Evolutionary conservation across 1,140 invertebrate species (phyloP).

Genomic region (Heterodera carotae): DNA sequence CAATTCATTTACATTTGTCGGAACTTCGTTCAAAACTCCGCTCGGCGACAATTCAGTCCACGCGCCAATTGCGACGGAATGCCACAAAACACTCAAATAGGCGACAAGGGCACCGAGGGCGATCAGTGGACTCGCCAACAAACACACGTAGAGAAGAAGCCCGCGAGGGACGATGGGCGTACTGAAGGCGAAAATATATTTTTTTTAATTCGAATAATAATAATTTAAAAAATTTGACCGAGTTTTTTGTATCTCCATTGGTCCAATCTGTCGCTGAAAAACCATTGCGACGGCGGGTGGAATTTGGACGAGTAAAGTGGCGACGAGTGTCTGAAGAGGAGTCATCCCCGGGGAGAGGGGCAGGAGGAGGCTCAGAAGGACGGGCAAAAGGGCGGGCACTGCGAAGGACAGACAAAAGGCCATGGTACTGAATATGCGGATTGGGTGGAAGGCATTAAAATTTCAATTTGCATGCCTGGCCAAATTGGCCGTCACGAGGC

Average conservation of each 20-base stretch:
- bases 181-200: neutral
- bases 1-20: neutral
- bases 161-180: slow-evolving; percentile 34
- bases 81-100: slow-evolving; percentile 33
- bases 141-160: slow-evolving; percentile 42
- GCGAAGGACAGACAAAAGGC: slow-evolving; percentile 61
- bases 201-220: neutral
- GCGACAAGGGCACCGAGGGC: slow-evolving; percentile 42
- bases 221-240: neutral
- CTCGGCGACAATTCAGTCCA: neutral
- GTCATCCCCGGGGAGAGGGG: slow-evolving; percentile 64
- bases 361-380: slow-evolving; percentile 59
- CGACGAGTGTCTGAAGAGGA: slow-evolving; percentile 53
- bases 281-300: slow-evolving; percentile 50
- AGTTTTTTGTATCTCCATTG: neutral
- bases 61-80: neutral
- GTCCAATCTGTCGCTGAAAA: slow-evolving; percentile 38
- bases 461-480: slow-evolving; percentile 51
- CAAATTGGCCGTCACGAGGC: slow-evolving; percentile 67
- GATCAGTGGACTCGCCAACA: slow-evolving; percentile 41
- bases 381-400: slow-evolving; percentile 61
- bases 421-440: neutral
- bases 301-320: slow-evolving; percentile 48
- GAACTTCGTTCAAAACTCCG: neutral
- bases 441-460: neutral